A percentile compares a stretch with the other conserved stretches of the same genome.
phyloP scores from a whole-genome alignment of 2,888 invertebrate species.

The Spilarctia lutea region DNA sequence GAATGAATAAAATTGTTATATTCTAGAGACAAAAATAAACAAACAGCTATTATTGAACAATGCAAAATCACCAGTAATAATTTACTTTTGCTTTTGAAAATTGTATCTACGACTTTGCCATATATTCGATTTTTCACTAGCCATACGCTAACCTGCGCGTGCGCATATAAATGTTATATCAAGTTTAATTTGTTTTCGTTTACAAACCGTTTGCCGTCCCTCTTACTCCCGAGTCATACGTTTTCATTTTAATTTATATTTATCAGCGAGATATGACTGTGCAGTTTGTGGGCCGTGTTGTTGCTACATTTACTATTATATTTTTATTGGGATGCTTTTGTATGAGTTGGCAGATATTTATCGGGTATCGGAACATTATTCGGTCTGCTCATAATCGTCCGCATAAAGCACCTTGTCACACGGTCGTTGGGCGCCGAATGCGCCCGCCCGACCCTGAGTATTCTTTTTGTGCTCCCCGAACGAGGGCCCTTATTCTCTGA shows the following conservation, averaged over 20 bases:
- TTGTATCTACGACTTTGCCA: not conserved
- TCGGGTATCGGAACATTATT: constrained; percentile 86
- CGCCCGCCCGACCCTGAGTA: constrained; percentile 74
- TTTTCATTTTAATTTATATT: constrained; percentile 80
- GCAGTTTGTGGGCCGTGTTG: constrained; percentile 83
- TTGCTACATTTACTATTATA: constrained; percentile 86
- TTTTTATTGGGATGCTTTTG: constrained; percentile 86
- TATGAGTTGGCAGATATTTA: constrained; percentile 87
- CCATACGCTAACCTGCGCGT: constrained; percentile 54
- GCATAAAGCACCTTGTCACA: constrained; percentile 87
- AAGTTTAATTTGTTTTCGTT: constrained; percentile 73
- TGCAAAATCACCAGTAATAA: not conserved
- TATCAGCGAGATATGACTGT: constrained; percentile 82
- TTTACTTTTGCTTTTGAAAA: not conserved
- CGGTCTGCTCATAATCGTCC: constrained; percentile 84
- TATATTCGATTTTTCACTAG: constrained; percentile 57
- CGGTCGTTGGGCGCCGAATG: constrained; percentile 85
- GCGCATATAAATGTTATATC: constrained; percentile 64
- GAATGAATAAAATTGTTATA: not conserved
- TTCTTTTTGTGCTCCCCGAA: constrained; percentile 81
- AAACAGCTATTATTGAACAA: not conserved
- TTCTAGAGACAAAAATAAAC: not conserved
- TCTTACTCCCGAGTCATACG: constrained; percentile 62
- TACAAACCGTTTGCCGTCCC: constrained; percentile 57
- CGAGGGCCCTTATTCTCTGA: constrained; percentile 82